Evolutionary conservation across 2,888 invertebrate genomes (phyloP), one percentile per base, ranked within the genome.

Genomic region (Steromphala cineraria): DNA sequence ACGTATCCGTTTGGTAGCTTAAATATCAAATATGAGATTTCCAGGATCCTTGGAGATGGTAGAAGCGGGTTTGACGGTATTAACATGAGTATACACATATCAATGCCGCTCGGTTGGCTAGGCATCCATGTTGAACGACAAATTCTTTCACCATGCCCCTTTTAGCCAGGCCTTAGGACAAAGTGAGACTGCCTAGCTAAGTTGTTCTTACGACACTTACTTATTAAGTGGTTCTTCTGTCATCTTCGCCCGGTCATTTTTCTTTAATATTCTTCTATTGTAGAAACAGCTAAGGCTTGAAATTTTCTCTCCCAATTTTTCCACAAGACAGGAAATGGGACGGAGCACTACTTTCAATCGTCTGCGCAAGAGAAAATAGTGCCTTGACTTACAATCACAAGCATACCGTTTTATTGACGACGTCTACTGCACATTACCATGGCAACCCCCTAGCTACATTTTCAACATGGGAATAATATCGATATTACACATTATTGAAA

Each of bases 201-300:
- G 67, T 67, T 75, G 67, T 67, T 67, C 46, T 24, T 62, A 46
- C 15, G 2, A 46, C 86, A 89, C 90, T 89, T 89, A 90, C 90
- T 90, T 86, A 80, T 88, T 86, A 79, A 85, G 82, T 80, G 85
- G 86, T 84, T 84, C 85, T 80, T 89, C 88, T 88, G 89, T 89
- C 90, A 90, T 90, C 88, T 90, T 90, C 85, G 80, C 75, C 80
- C 75, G 76, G 67, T 80, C 85, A 83, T 85, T 76, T 85, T 85
- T 79, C 55, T 75, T 71, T 71, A 67, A 55, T 80, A 75, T 67
- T 74, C 80, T 82, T 76, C 67, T 79, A 56, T 77, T 81, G 67
- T 77, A 74, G 79, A 81, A 62, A 75, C 81, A 78, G 75, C 79
- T 78, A 80, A 62, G 78, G 31, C 75, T 52, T 74, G 55, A 80